Percentiles rank a stretch among this genome's conserved stretches.
Evolutionary conservation across 2,888 invertebrate genomes (phyloP).

Genomic region (Diarsia brunnea): DNA sequence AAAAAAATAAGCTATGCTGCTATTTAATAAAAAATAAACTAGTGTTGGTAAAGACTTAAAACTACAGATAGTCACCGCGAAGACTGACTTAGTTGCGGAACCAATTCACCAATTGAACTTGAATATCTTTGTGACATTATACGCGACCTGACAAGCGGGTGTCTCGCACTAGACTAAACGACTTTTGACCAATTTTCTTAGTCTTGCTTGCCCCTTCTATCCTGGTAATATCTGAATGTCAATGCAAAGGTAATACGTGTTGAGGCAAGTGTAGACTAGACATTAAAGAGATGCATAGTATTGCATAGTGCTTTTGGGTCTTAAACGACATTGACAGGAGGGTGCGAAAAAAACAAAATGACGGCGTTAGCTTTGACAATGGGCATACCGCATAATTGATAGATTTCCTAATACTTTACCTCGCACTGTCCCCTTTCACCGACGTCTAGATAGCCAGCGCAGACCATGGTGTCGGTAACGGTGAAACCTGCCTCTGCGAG

Average conservation of each 20-base stretch:
- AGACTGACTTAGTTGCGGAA: too few relatives aligned
- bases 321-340: background rate
- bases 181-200: too few relatives aligned
- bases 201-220: too few relatives aligned
- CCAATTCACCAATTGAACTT: too few relatives aligned
- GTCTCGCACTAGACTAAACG: too few relatives aligned
- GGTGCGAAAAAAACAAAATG: background rate
- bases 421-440: conserved; percentile 78
- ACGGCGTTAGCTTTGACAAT: background rate
- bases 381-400: background rate
- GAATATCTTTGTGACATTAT: too few relatives aligned
- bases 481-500: conserved; percentile 71
- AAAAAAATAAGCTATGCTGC: background rate
- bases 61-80: too few relatives aligned
- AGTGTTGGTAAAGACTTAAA: background rate
- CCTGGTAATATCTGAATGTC: too few relatives aligned
- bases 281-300: background rate
- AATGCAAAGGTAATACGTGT: background rate
- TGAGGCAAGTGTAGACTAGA: background rate
- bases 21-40: background rate
- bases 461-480: conserved; percentile 78
- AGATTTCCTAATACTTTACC: conserved; percentile 64
- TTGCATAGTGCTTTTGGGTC: background rate
- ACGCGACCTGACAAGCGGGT: too few relatives aligned
- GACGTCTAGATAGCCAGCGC: conserved; percentile 82